phyloP scores from a whole-genome alignment of 1,140 invertebrate species.

The Cydia strobilella region DNA sequence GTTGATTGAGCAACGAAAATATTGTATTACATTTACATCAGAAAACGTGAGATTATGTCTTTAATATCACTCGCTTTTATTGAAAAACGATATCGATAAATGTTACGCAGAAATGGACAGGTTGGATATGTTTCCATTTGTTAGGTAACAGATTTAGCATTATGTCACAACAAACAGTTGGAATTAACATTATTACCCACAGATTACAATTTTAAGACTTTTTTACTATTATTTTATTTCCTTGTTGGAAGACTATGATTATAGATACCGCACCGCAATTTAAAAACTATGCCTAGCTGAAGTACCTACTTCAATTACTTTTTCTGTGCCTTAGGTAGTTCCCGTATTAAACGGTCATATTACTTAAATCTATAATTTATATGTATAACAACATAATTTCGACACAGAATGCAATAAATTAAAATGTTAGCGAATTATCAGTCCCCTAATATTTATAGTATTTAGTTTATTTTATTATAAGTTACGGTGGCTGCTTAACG shows the following conservation, averaged over 20 bases:
- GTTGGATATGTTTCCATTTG: constrained; percentile 4
- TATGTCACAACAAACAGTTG: not conserved
- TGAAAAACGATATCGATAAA: constrained; percentile 31
- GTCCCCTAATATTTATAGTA: no score
- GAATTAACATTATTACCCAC: not conserved
- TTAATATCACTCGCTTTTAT: constrained; percentile 23
- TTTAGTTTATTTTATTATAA: no score
- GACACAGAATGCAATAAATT: no score
- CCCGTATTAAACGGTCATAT: no score
- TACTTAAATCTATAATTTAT: no score
- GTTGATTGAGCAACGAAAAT: constrained; percentile 29
- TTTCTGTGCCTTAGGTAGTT: no score
- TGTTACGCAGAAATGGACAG: constrained; percentile 19
- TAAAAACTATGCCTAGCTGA: no score
- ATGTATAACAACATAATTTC: no score
- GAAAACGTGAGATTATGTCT: constrained; percentile 16
- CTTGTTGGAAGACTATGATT: not conserved
- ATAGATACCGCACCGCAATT: no score
- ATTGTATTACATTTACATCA: constrained; percentile 33
- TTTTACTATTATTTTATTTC: not conserved
- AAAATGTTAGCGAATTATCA: no score
- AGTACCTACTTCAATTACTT: no score
- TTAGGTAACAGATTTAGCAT: not conserved
- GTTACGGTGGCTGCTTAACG: no score
- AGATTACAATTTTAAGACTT: not conserved